Evolutionary conservation across 1,140 invertebrate species (phyloP), one percentile per base, ranked within the genome.

Genomic region (Argopecten irradians): DNA sequence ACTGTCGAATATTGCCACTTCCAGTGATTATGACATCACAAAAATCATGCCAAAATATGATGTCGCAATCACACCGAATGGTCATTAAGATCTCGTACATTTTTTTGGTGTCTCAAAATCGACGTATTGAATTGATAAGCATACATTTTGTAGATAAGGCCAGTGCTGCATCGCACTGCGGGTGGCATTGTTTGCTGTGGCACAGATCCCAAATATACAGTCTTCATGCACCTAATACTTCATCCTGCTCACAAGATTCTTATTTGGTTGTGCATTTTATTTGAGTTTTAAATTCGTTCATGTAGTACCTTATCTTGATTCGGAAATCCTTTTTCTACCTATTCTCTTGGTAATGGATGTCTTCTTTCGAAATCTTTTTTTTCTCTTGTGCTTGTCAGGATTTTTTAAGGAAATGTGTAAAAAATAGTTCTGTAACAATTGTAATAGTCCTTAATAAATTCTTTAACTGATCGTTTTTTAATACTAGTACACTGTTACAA

Each of bases 211-310:
- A n/a, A 16, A 46, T 46, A 28, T 71, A 71, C 55, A 71, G n/a
- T 71, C 55, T 71, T n/a, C 22, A 71, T 71, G 55, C 55, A 71
- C 55, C 55, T 71, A 71, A 71, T 71, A 71, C n/a, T 71, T 71
- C 55, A 71, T 28, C 55, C 55, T 71, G 22, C 55, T 71, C 55
- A 71, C 55, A 71, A 1, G 8, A 71, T 71, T 28, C 55, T 71
- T 71, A 71, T 71, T n/a, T 71, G 55, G 55, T 71, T 71, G 22
- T 71, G 55, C 55, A 71, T 28, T 71, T 71, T n/a, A 71, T 28
- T 19, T 28, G 55, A 71, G n/a, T 71, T 71, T 16, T 28, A 71
- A n/a, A n/a, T n/a, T n/a, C n/a, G n/a, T n/a, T n/a, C n/a, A 71
- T 55, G 2, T 71, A n/a, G 19, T 71, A 3, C 55, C 55, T 71